phyloP scores from a whole-genome alignment of 2,113 vertebrate species.

The Mus pahari region DNA sequence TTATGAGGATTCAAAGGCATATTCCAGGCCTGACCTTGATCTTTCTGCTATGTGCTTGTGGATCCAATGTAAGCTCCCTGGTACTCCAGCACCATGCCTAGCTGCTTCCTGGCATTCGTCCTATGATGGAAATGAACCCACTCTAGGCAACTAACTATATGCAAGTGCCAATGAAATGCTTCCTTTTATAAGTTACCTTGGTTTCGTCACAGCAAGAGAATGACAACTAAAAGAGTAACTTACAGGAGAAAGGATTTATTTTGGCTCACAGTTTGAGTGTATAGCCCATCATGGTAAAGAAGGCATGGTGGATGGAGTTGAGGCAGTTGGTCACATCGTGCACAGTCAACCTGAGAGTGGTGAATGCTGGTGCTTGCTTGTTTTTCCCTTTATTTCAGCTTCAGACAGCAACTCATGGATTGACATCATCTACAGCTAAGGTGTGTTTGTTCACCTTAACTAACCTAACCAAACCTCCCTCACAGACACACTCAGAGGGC shows the following conservation, averaged over 20 bases:
- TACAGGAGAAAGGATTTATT: not conserved
- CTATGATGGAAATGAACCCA: not conserved
- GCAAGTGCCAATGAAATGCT: not conserved
- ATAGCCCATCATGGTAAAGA: not conserved
- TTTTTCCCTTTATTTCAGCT: not conserved
- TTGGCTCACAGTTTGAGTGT: not conserved
- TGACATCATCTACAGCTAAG: not conserved
- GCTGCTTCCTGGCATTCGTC: not conserved
- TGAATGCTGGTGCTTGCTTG: not conserved
- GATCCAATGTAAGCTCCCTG: not conserved
- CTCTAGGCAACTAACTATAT: not conserved
- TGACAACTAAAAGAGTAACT: not conserved
- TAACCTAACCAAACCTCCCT: not conserved
- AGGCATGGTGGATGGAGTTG: not conserved
- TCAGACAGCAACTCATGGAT: not conserved
- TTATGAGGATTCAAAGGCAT: not conserved
- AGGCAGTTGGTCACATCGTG: not conserved
- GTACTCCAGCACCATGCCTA: not conserved
- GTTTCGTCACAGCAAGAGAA: not conserved
- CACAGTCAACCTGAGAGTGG: not conserved
- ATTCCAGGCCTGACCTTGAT: not conserved
- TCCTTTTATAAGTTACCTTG: not conserved
- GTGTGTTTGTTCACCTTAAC: not conserved
- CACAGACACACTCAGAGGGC: not conserved
- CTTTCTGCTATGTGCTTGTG: not conserved